Conservation (phyloP, 2,797 vertebrate genomes). For the Sternarchorhynchus goeldii region DNA sequence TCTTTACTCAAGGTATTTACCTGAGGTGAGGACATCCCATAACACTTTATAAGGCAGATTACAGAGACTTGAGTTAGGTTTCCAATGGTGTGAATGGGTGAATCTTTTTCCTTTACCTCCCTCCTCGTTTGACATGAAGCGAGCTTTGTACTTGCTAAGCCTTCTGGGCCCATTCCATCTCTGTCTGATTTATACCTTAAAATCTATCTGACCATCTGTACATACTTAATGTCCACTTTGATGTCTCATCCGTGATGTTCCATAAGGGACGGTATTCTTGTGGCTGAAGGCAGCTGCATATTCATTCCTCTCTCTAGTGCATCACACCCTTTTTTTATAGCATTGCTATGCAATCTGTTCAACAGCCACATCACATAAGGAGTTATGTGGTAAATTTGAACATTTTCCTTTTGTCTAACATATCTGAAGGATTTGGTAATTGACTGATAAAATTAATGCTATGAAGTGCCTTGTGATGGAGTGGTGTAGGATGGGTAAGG, state of each 20-base stretch:
- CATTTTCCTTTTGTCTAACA: too few relatives aligned
- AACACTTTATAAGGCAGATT: constrained; percentile 24
- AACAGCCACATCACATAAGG: not conserved
- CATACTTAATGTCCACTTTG: constrained; percentile 27
- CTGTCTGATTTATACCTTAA: constrained; percentile 41
- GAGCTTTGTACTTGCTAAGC: constrained; percentile 41
- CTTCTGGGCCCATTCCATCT: not conserved
- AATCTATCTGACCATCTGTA: constrained; percentile 45
- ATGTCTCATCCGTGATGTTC: constrained; percentile 16
- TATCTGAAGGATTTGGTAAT: not conserved
- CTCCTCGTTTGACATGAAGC: constrained; percentile 17
- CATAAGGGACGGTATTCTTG: constrained; percentile 6
- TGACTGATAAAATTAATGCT: not conserved
- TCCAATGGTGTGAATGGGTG: constrained; percentile 9
- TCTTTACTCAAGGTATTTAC: constrained; percentile 20
- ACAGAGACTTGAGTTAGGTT: constrained; percentile 27
- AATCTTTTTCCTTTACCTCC: constrained; percentile 38
- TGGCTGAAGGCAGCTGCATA: not conserved
- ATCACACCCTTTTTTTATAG: not conserved
- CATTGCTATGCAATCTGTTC: not conserved
- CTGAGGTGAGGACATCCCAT: constrained; percentile 25
- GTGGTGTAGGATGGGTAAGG: not conserved
- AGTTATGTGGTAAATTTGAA: too few relatives aligned
- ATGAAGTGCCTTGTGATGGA: not conserved
- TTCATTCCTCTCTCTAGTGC: not conserved